Percentiles rank a stretch among this genome's conserved stretches.
Evolutionary conservation across 2,888 invertebrate species (phyloP).

Genomic region (Cosmia trapezina): DNA sequence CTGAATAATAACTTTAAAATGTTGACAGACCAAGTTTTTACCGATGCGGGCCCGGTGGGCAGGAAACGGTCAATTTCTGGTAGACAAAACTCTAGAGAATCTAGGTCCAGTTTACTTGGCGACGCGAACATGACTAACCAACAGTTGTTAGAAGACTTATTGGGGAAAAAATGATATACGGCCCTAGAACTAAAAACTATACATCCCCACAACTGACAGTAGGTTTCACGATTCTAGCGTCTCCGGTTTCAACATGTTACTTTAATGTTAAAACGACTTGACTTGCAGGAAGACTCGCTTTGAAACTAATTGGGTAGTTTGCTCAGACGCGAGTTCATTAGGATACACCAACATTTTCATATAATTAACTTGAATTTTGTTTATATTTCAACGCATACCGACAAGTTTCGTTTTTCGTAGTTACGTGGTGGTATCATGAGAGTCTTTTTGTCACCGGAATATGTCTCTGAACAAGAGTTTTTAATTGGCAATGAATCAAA

Average conservation of each 20-base stretch:
- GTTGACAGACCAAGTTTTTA: conserved; percentile 80
- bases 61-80: conserved; percentile 82
- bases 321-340: conserved; percentile 47
- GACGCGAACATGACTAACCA: conserved; percentile 84
- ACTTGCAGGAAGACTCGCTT: conserved; percentile 12
- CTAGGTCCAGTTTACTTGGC: conserved; percentile 76
- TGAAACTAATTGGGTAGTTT: conserved; percentile 48
- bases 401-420: conserved; percentile 8
- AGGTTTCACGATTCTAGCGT: conserved; percentile 5
- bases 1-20: conserved; percentile 86
- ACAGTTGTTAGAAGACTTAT: conserved; percentile 83
- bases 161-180: conserved; percentile 86
- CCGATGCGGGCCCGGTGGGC: conserved; percentile 66
- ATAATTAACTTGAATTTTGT: conserved; percentile 26
- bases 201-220: conserved; percentile 21
- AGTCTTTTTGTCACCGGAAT: conserved; percentile 2
- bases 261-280: conserved; percentile 50
- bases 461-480: conserved; percentile 2
- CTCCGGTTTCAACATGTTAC: conserved; percentile 27
- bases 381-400: conserved; percentile 8
- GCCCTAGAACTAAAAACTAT: conserved; percentile 41
- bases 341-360: conserved; percentile 35
- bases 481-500: conserved; percentile 11
- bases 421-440: conserved; percentile 2
- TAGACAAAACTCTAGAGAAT: conserved; percentile 74